Conservation (phyloP, 2,113 vertebrate species). For the cattle (Bos taurus) region DNA sequence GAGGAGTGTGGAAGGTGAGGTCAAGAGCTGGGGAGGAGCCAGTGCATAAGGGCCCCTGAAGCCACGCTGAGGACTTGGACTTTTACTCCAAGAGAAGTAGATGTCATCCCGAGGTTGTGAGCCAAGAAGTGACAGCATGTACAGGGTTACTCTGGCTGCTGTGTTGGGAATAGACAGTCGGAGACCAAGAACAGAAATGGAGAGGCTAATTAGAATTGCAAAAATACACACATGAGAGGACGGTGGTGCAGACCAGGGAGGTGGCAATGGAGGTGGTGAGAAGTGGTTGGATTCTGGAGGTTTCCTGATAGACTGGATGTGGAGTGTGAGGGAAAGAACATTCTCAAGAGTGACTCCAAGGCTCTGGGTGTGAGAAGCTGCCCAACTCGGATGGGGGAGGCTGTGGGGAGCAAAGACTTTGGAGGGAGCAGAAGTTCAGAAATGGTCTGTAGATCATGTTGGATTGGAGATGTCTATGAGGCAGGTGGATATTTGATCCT, state of each 20-base stretch:
- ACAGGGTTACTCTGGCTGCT: not conserved
- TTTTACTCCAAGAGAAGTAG: not conserved
- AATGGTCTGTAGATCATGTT: not conserved
- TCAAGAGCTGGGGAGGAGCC: not conserved
- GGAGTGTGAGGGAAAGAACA: not conserved
- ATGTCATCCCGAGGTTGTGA: not conserved
- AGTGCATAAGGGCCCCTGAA: not conserved
- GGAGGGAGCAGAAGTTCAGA: not conserved
- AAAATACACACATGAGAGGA: not conserved
- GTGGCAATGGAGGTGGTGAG: not conserved
- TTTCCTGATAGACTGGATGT: not conserved
- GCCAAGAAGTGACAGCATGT: not conserved
- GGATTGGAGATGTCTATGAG: not conserved
- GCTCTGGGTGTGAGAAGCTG: not conserved
- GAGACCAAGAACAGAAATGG: not conserved
- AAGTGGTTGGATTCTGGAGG: not conserved
- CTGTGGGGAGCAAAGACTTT: not conserved
- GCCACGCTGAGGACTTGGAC: not conserved
- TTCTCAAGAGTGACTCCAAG: not conserved
- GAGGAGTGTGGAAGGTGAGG: not conserved
- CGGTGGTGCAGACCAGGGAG: not conserved
- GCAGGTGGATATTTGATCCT: not conserved
- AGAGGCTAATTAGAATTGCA: not conserved
- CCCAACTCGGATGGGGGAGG: not conserved
- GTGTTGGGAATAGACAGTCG: not conserved